Percentiles rank a stretch among this genome's conserved stretches.
Evolutionary conservation across 2,113 vertebrate species (phyloP).

Genomic region (Microcebus murinus): DNA sequence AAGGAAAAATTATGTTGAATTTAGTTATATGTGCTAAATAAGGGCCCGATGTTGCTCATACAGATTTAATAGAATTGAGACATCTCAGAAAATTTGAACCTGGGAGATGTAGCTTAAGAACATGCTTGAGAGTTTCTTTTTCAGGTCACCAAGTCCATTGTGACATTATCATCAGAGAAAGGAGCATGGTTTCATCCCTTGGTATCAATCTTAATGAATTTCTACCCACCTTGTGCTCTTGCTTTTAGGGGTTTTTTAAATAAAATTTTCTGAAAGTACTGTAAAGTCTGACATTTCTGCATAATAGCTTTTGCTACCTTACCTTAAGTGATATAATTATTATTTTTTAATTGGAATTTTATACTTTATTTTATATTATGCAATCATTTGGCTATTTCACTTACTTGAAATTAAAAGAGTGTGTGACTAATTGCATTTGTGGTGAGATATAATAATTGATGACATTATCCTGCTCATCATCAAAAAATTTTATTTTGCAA

Average conservation of each 20-base stretch:
- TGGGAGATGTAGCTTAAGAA: not conserved
- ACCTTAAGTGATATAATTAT: not conserved
- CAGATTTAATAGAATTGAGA: not conserved
- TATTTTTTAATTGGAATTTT: not conserved
- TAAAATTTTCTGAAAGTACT: not conserved
- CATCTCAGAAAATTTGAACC: not conserved
- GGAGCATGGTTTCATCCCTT: not conserved
- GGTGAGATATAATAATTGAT: not conserved
- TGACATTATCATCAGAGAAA: not conserved
- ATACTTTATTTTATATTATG: slow-evolving; percentile 10
- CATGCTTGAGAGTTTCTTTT: not conserved
- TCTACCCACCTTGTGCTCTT: not conserved
- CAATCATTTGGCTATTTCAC: not conserved
- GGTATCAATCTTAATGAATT: not conserved
- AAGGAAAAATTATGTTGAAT: not conserved
- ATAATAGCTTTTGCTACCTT: not conserved
- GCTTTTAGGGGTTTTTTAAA: not conserved
- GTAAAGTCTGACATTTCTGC: not conserved
- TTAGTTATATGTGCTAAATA: not conserved
- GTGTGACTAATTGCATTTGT: not conserved
- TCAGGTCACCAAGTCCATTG: not conserved
- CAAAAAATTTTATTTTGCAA: not conserved
- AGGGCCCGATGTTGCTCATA: not conserved
- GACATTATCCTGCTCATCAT: not conserved
- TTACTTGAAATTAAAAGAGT: not conserved